Evolutionary conservation across 2,797 vertebrate genomes (phyloP), one percentile per base, ranked within the genome.

Genomic region (Rachycentron canadum): DNA sequence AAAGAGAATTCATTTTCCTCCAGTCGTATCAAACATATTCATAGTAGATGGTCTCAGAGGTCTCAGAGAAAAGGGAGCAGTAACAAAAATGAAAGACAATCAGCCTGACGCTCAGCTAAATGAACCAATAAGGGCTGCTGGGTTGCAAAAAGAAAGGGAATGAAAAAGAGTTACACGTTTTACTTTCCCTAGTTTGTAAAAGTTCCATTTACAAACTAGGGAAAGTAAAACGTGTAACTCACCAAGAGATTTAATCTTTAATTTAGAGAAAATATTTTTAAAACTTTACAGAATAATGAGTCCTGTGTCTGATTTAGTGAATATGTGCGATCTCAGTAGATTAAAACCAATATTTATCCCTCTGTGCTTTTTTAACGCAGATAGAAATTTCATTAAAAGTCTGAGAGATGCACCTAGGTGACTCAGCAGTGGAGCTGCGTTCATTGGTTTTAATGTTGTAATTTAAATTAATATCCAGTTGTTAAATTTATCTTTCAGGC

Each of bases 401-500:
- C 12, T 40, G 19, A 59, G 32, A 59, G 21, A 60, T 32, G 21
- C 21, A 47, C 10, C 12, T 4, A 7, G 30, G 23, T 16, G 6
- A 34, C 34, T 59, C 23, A 21, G 19, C 41, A 25, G 47, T 61
- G 57, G 14, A 53, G 41, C 21, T 25, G 47, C 19, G 25, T 16
- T 64, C 10, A 23, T 5, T 60, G 26, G 28, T 14, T 61, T 65
- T 40, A 6, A 56, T 32, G 19, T 53, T 30, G 11, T 19, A 8
- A 21, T 43, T 16, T 43, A n/a, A 21, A 45, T 60, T 71, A 16
- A 17, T 50, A 5, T 59, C 26, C 28, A 7, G 11, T 16, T 69
- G 17, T 78, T 69, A 1, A 34, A 69, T 32, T 32, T 84, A 30
- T 79, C 55, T 83, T 78, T 47, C 70, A 90, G 90, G 62, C 60